Evolutionary conservation across 2,797 vertebrate species (phyloP), one percentile per base, ranked within the genome.

Genomic region (Margarornis squamiger): DNA sequence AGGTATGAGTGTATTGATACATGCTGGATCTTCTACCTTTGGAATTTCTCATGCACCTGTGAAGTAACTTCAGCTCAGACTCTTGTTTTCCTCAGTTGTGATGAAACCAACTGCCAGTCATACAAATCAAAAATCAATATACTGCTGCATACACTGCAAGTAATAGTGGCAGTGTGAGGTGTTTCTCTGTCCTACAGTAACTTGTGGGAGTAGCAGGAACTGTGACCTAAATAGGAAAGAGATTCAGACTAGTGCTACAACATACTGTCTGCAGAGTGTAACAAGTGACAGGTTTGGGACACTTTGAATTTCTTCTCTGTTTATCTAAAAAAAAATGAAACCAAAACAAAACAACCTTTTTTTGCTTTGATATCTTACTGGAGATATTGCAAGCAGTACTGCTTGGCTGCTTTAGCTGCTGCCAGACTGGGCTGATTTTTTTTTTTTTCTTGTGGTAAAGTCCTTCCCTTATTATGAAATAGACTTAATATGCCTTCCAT

Each of bases 171-270:
- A 54, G 11, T 62, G 12, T 14, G 71, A 73, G 54, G 74, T 70
- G 34, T 82, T 95, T 61, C 36, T 81, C 41, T 77, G 71, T 55
- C 83, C 73, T 24, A 1, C 58, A 48, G 52, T 55, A 88, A 79
- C 71, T 84, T 84, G 24, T 61, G 82, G 49, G 81, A 95, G 79
- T 48, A 78, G 79, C 17, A 76, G 58, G 41, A 92, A 22, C 86
- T 88, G 58, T 90, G 92, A 93, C 92, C 93, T 93, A 95, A 84
- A 92, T 95, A 95, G 82, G 58, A 68, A 74, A 74, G 66, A 77
- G 43, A 88, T 57, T 92, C n/a, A 86, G 48, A 16, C 54, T 57
- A 63, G 22, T 39, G 65, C 78, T 83, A 39, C n/a, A 76, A 1
- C 8, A 17, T n/a, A 36, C 1, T 77, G 75, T 88, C 62, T 92